Base-by-base conservation (phyloP, 2,113 vertebrate genomes). In the Cyprinodon tularosa region DNA sequence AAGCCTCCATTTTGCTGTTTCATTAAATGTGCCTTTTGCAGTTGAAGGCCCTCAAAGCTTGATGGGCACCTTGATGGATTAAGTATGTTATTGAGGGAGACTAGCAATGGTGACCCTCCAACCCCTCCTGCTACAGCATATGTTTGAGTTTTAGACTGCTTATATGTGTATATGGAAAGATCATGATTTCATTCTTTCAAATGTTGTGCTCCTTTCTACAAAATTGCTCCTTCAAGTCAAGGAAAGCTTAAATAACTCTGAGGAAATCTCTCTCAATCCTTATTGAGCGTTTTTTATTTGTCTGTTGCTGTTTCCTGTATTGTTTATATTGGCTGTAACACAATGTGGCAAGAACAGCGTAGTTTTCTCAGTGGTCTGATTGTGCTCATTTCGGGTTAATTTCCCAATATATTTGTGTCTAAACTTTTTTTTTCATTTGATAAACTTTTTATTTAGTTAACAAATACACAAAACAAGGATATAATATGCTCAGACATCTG, bases 51-150 rank as follows among this genome's bases (percentile, higher is more conserved):
- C 40, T 86, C 69, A 48, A 66, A 15, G 38, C 47, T 76, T 76
- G 72, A 78, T 84, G 83, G 82, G 88, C 71, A 78, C 82, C 65
- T 80, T 92, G 91, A 94, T 91, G 87, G 87, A 92, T 92, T 88
- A 88, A 90, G 87, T 90, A 90, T 93, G 91, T 92, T 89, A 93
- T 90, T 90, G 79, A 68, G 69, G 83, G 87, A 91, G 93, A 92
- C 90, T 67, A 4, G 0, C 79, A 73, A 85, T 82, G 84, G 84
- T 88, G 64, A 77, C 86, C 74, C 73, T 81, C 78, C 13, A 57
- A 37, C 84, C 77, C 71, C 72, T 44, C 67, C 74, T 2, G 0
- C 77, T 65, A 53, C 64, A 66, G 60, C 48, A 14, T 68, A 53
- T 83, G 68, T 74, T 68, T 67, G 29, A 80, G 69, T 59, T 67